Percentiles rank a stretch among this genome's conserved stretches.
Evolutionary conservation across 2,113 vertebrate genomes (phyloP).

Genomic region (Empidonax alnorum): DNA sequence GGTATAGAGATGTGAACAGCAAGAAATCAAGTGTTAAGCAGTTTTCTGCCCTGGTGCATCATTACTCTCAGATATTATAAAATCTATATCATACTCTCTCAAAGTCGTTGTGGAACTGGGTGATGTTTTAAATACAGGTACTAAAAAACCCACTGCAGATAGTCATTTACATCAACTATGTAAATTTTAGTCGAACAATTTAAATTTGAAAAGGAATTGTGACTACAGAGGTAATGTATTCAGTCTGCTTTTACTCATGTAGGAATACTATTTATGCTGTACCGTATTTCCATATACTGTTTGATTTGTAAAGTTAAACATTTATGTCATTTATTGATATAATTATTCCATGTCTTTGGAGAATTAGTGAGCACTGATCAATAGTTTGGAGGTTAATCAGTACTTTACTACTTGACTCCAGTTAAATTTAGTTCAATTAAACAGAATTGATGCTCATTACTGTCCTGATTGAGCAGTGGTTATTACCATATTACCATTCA

Average conservation of each 20-base stretch:
- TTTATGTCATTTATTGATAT: slow-evolving; percentile 45
- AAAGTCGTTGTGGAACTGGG: background rate
- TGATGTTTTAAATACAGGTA: background rate
- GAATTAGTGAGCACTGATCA: slow-evolving; percentile 39
- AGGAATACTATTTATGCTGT: background rate
- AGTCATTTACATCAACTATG: background rate
- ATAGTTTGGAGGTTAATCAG: slow-evolving; percentile 64
- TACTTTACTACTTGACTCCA: slow-evolving; percentile 34
- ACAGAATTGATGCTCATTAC: slow-evolving; percentile 56
- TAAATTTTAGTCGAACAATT: slow-evolving; percentile 3
- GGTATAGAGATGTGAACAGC: background rate
- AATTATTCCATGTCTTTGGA: slow-evolving; percentile 33
- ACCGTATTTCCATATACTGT: background rate
- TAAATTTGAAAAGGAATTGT: background rate
- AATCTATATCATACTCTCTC: background rate
- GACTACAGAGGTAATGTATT: background rate
- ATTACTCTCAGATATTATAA: background rate
- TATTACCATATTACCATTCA: slow-evolving; percentile 49
- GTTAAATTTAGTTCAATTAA: slow-evolving; percentile 61
- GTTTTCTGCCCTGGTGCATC: background rate
- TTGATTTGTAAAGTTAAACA: slow-evolving; percentile 27
- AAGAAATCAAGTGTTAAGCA: background rate
- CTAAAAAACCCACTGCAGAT: background rate
- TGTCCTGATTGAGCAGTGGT: slow-evolving; percentile 57
- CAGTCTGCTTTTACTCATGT: background rate